Conservation (phyloP, 2,113 vertebrate species). For the Microcebus griseorufus region DNA sequence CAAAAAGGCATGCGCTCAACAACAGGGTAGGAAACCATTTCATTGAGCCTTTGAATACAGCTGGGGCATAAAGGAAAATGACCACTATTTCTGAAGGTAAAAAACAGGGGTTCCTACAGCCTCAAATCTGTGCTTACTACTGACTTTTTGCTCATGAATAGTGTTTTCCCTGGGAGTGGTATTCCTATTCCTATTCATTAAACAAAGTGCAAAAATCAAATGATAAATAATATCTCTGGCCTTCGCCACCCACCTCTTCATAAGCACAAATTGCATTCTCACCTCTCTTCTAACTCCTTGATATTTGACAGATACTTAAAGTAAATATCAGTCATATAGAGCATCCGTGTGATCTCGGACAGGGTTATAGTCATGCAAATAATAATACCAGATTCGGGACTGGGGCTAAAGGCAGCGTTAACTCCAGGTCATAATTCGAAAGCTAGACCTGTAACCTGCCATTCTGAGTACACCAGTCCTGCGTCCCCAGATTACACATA, state of each 20-base stretch:
- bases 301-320: slow-evolving; percentile 63
- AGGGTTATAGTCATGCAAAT: slow-evolving; percentile 62
- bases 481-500: neutral
- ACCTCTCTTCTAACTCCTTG: slow-evolving; percentile 54
- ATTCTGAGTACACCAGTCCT: slow-evolving; percentile 11
- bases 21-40: neutral
- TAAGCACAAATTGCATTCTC: slow-evolving; percentile 51
- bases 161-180: neutral
- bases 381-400: neutral
- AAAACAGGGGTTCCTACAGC: neutral
- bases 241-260: slow-evolving; percentile 44
- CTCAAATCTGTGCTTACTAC: neutral
- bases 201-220: slow-evolving; percentile 44
- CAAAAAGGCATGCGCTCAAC: neutral
- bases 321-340: slow-evolving; percentile 63
- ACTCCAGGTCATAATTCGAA: slow-evolving; percentile 60
- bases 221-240: slow-evolving; percentile 49
- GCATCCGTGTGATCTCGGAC: slow-evolving; percentile 53
- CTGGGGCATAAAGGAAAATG: neutral
- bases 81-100: neutral
- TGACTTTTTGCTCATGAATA: neutral
- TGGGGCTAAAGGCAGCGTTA: slow-evolving; percentile 10
- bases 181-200: slow-evolving; percentile 57
- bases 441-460: slow-evolving; percentile 44
- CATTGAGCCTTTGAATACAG: neutral